A percentile compares a stretch with the other conserved stretches of the same genome.
Conservation (phyloP, 2,797 vertebrate species). For the Gallirallus australis region DNA sequence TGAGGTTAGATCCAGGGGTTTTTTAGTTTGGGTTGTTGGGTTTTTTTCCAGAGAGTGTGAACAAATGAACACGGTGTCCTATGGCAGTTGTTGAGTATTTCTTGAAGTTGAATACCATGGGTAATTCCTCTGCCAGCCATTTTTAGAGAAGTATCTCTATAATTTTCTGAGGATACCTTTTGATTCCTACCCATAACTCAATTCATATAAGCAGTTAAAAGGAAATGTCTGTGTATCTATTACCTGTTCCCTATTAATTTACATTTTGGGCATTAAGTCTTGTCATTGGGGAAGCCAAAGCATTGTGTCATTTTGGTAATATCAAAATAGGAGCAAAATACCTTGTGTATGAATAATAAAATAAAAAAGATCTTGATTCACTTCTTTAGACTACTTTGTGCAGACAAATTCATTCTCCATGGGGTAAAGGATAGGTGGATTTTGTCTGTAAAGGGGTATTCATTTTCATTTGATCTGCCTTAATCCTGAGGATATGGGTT, state of each 20-base stretch:
- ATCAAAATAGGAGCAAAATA: not conserved
- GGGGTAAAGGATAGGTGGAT: not conserved
- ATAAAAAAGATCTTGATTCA: not conserved
- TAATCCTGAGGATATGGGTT: conserved; percentile 55
- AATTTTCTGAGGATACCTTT: not conserved
- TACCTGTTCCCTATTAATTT: not conserved
- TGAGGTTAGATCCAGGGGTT: not conserved
- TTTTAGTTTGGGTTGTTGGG: too few species aligned
- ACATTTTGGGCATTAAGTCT: not conserved
- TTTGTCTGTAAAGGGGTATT: not conserved
- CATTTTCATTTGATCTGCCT: conserved; percentile 58
- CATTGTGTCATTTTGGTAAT: not conserved
- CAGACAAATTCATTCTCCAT: not conserved
- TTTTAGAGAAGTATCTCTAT: not conserved
- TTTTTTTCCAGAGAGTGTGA: not conserved
- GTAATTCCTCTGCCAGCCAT: not conserved
- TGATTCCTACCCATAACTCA: not conserved
- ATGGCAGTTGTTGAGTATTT: not conserved
- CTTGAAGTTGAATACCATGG: not conserved
- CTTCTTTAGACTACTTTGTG: not conserved
- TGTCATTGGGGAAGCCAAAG: not conserved
- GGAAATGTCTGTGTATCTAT: not conserved
- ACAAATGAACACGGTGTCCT: not conserved
- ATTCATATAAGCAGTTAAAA: not conserved
- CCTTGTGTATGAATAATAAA: not conserved